These are phyloP conservation scores for Bufo gargarizans DNA, from an alignment of 2,113 vertebrate species.

Conservation along the genomic window DNA sequence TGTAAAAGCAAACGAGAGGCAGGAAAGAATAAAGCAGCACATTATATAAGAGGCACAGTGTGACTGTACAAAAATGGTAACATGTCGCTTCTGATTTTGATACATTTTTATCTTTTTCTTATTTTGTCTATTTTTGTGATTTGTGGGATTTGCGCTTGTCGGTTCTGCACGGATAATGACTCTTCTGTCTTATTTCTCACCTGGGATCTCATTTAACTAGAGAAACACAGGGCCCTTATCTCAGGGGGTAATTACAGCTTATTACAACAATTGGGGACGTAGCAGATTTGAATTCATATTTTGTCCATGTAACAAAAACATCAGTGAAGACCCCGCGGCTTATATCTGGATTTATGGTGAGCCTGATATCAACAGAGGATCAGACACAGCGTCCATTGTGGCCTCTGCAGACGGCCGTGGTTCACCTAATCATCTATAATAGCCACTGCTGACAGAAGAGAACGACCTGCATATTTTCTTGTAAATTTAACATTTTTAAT, in stretches of 20 bases:
- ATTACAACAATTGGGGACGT: conserved; percentile 12
- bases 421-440: conserved; percentile 90
- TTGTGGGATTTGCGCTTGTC: neutral
- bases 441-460: conserved; percentile 97
- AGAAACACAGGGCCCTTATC: conserved; percentile 17
- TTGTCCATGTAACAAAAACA: conserved; percentile 61
- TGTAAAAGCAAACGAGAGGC: conserved; percentile 23
- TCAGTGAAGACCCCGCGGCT: conserved; percentile 68
- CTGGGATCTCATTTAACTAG: conserved; percentile 7
- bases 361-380: conserved; percentile 79
- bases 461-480: conserved; percentile 90
- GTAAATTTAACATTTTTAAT: conserved; percentile 74
- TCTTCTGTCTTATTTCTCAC: conserved; percentile 25
- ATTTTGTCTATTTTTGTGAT: neutral
- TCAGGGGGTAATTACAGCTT: conserved; percentile 27
- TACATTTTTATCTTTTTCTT: neutral
- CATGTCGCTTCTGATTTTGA: too few relatives aligned
- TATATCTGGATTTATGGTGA: conserved; percentile 70
- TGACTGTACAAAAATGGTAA: too few relatives aligned
- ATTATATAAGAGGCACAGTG: too few relatives aligned
- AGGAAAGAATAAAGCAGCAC: neutral
- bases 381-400: conserved; percentile 91
- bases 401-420: conserved; percentile 74
- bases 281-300: conserved; percentile 21
- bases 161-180: neutral